phyloP scores from a whole-genome alignment of 2,113 vertebrate species.

The Crotalus tigris region DNA sequence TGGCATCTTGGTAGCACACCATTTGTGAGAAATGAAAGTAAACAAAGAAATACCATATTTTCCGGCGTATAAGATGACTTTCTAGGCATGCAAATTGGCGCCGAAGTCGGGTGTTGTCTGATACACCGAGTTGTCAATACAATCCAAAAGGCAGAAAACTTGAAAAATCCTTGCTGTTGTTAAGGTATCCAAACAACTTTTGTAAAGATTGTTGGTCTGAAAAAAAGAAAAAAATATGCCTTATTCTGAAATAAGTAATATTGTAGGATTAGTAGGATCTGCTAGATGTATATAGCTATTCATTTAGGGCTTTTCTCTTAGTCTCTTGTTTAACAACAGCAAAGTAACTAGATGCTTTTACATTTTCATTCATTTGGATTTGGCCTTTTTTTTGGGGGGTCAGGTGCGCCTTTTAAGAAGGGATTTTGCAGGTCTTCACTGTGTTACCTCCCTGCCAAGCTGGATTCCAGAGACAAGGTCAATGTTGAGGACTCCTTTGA shows the following conservation, averaged over 20 bases:
- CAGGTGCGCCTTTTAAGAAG: conserved; percentile 77
- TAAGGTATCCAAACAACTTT: background rate
- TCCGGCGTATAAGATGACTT: too few species aligned
- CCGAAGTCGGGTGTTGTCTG: too few species aligned
- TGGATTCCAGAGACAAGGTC: conserved; percentile 79
- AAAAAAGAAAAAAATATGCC: background rate
- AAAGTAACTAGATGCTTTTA: conserved; percentile 65
- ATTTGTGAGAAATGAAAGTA: background rate
- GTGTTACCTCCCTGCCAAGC: conserved; percentile 74
- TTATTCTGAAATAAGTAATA: background rate
- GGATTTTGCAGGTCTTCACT: conserved; percentile 74
- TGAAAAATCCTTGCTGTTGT: background rate
- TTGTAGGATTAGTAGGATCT: background rate
- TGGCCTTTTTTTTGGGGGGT: conserved; percentile 65
- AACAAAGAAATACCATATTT: background rate
- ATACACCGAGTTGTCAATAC: too few species aligned
- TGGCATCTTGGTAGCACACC: background rate
- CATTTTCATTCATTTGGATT: conserved; percentile 70
- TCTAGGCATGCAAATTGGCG: too few species aligned
- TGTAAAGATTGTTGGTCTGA: background rate
- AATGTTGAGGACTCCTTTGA: conserved; percentile 78
- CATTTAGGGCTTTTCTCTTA: conserved; percentile 16
- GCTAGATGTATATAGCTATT: background rate
- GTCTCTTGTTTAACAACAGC: conserved; percentile 39
- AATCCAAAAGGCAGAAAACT: background rate